Conservation (phyloP, 2,888 invertebrate genomes). For the Calliopum simillimum region DNA sequence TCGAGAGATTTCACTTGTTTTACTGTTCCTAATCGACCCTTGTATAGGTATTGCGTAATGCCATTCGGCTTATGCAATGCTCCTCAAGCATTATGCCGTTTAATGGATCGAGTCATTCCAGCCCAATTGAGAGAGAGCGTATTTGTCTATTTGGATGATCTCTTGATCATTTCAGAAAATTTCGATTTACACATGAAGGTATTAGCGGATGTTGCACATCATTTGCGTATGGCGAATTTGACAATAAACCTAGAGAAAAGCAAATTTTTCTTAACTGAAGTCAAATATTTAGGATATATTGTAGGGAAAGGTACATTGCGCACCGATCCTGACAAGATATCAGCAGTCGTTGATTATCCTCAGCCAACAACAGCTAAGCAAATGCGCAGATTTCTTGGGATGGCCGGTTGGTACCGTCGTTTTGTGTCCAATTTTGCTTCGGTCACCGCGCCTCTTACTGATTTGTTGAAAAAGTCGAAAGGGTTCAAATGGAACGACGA, state of each 20-base stretch:
- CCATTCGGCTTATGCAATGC: no score
- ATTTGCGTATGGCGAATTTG: slow-evolving; percentile 30
- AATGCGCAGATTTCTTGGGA: slow-evolving; percentile 27
- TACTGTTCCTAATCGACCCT: slow-evolving; percentile 15
- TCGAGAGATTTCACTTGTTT: slow-evolving; percentile 21
- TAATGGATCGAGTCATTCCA: slow-evolving; percentile 34
- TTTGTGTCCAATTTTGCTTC: slow-evolving; percentile 25
- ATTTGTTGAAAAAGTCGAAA: slow-evolving; percentile 34
- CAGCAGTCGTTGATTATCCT: no score
- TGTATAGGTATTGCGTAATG: slow-evolving; percentile 28
- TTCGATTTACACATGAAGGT: slow-evolving; percentile 28
- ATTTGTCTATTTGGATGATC: slow-evolving; percentile 42
- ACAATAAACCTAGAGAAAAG: no score
- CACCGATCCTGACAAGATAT: no score
- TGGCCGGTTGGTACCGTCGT: slow-evolving; percentile 29
- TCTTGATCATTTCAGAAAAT: slow-evolving; percentile 32
- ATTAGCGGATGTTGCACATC: background rate
- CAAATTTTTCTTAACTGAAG: no score
- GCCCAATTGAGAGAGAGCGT: slow-evolving; percentile 18
- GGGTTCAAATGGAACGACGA: slow-evolving; percentile 24
- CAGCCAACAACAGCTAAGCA: no score
- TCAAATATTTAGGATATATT: no score
- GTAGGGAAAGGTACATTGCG: no score
- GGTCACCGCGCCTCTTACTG: slow-evolving; percentile 24
- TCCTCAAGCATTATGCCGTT: no score